Base-by-base conservation (phyloP, 2,888 invertebrate genomes). In the Eupithecia dodoneata region DNA sequence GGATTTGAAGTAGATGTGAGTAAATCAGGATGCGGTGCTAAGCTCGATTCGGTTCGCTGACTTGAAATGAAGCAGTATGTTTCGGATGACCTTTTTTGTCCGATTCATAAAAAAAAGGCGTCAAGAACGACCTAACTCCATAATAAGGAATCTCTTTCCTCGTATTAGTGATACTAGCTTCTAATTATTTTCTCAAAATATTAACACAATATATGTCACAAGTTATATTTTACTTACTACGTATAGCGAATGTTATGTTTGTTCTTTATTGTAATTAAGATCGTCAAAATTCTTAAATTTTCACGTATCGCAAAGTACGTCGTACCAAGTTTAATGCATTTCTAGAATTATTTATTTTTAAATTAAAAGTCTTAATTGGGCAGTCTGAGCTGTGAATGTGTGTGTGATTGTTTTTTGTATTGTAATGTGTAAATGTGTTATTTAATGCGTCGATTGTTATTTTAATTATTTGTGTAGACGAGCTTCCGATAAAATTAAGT, bases 241-340 rank as follows among this genome's bases (percentile, higher is more conserved):
- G 90, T 93, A 88, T 90, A 90, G 85, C 90, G 87, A 91, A 91
- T 94, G 92, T 94, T 94, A 93, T 93, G 92, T 94, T 94, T 94
- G 93, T 93, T 92, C 87, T 87, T 91, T 93, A 78, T 93, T 93
- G 92, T 94, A 94, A 92, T 92, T 91, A 91, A 87, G 88, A 89
- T 87, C 87, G 83, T 87, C 91, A 86, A 92, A 92, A 92, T 90
- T 90, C 85, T 88, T 85, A 86, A 78, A 90, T 90, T 91, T 89
- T 86, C 87, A 87, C 79, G 88, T 89, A 89, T 83, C 82, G 86
- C 84, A 86, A 88, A 80, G 83, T 82, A 89, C 87, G 95, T 95
- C 95, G 95, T 95, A 95, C 95, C 95, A 92, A 93, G 93, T 93
- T 90, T 83, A 93, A 90, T 95, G 95, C 95, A 95, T 95, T 95